These are phyloP conservation scores for Austrofundulus limnaeus DNA, from an alignment of 2,113 vertebrate species.

Conservation along the genomic window DNA sequence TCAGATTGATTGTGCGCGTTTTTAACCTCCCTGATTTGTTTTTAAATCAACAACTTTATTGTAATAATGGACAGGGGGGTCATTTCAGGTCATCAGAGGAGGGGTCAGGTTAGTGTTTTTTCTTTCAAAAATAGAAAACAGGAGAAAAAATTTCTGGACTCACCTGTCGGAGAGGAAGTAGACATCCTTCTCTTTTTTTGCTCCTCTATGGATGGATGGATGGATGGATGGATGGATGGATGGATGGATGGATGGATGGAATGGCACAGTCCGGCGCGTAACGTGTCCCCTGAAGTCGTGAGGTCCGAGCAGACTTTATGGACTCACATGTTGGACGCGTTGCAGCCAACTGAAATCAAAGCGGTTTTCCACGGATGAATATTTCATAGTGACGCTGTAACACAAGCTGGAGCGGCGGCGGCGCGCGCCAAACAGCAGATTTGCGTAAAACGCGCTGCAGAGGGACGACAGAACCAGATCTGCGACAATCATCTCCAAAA, in stretches of 20 bases:
- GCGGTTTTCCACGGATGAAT: conserved; percentile 76
- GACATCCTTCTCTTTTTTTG: conserved; percentile 43
- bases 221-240: too few relatives aligned
- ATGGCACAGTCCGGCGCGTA: conserved; percentile 9
- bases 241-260: conserved; percentile 23
- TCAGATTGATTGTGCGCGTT: neutral
- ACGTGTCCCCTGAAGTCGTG: too few relatives aligned
- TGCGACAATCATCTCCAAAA: conserved; percentile 11
- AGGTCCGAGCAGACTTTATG: neutral
- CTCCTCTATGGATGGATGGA: conserved; percentile 12
- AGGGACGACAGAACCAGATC: conserved; percentile 40
- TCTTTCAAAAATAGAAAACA: too few relatives aligned
- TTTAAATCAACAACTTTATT: conserved; percentile 2
- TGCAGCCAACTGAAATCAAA: conserved; percentile 61
- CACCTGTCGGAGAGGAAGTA: conserved; percentile 57
- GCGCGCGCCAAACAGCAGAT: conserved; percentile 17
- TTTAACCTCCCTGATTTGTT: neutral
- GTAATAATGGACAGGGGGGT: conserved; percentile 18
- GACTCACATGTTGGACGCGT: conserved; percentile 42
- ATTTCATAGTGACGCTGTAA: conserved; percentile 75
- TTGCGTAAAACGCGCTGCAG: conserved; percentile 35
- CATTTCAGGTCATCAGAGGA: conserved; percentile 48
- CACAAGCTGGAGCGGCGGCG: conserved; percentile 50
- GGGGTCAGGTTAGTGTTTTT: too few relatives aligned
- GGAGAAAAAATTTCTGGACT: too few relatives aligned